Evolutionary conservation across 2,888 invertebrate species (phyloP).

Genomic region (Eupeodes luniger): DNA sequence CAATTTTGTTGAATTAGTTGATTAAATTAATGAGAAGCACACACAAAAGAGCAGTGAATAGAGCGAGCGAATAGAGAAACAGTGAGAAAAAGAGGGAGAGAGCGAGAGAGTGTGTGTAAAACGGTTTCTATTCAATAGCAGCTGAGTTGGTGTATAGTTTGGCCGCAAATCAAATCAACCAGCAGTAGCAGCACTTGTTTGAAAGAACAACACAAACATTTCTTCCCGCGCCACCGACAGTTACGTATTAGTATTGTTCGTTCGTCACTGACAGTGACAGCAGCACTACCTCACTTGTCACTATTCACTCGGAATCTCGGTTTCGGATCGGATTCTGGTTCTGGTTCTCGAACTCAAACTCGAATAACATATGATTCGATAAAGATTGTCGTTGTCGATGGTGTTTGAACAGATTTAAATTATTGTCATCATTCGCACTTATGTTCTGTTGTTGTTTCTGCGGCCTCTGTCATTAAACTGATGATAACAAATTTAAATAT

Average conservation of each 20-base stretch:
- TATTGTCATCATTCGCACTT: conserved; percentile 44
- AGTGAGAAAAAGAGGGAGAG: conserved; percentile 16
- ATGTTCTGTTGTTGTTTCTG: conserved; percentile 32
- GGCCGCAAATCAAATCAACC: too few relatives aligned
- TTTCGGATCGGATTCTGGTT: conserved; percentile 32
- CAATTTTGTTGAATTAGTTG: conserved; percentile 69
- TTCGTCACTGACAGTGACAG: background rate
- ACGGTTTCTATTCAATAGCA: conserved; percentile 13
- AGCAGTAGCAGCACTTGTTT: conserved; percentile 43
- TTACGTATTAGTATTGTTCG: background rate
- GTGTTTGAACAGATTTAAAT: conserved; percentile 26
- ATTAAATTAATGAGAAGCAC: conserved; percentile 65
- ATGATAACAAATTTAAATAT: conserved; percentile 67
- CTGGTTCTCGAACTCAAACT: too few relatives aligned
- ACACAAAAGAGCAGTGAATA: conserved; percentile 5
- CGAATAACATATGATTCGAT: conserved; percentile 9
- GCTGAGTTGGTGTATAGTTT: background rate
- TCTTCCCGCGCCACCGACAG: conserved; percentile 24
- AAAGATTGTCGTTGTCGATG: background rate
- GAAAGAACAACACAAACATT: conserved; percentile 37
- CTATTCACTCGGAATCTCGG: conserved; percentile 5
- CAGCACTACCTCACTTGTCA: background rate
- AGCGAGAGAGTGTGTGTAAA: background rate
- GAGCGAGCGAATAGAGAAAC: background rate
- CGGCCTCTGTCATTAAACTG: conserved; percentile 51